Conservation (phyloP, 1,140 invertebrate genomes). For the Agrypnia vestita region DNA sequence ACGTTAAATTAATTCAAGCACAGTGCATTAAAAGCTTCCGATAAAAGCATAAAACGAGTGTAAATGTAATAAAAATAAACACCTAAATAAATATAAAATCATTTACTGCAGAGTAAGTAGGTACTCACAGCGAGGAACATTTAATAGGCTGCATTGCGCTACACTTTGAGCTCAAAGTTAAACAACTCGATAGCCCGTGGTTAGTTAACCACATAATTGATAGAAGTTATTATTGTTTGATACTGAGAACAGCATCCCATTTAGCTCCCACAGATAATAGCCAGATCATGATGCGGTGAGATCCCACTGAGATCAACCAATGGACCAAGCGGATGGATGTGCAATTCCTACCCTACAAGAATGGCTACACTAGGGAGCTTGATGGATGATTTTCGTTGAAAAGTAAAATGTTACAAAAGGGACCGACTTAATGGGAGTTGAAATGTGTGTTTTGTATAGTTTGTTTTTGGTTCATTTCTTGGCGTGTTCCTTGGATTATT, state of each 20-base stretch:
- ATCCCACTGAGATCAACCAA: slow-evolving; percentile 33
- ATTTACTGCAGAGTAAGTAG: no score
- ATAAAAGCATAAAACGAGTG: no score
- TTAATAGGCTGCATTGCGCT: not conserved
- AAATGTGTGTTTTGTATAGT: slow-evolving; percentile 18
- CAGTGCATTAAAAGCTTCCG: no score
- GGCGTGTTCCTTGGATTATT: slow-evolving; percentile 17
- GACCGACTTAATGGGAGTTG: slow-evolving; percentile 26
- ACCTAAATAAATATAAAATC: no score
- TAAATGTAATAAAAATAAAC: no score
- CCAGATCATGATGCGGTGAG: slow-evolving; percentile 37
- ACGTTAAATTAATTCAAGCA: no score
- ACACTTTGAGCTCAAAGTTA: not conserved
- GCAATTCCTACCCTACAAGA: slow-evolving; percentile 18
- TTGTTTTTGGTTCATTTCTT: slow-evolving; percentile 6
- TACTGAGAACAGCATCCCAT: slow-evolving; percentile 36
- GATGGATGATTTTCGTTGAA: slow-evolving; percentile 32
- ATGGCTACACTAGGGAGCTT: not conserved
- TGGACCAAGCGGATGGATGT: slow-evolving; percentile 29
- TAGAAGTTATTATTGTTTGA: slow-evolving; percentile 37
- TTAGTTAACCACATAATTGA: slow-evolving; percentile 40
- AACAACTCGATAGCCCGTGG: slow-evolving; percentile 32
- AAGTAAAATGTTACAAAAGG: slow-evolving; percentile 15
- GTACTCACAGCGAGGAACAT: no score
- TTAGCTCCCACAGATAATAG: slow-evolving; percentile 34